These are phyloP conservation scores for Phyllotreta cruciferae DNA, from an alignment of 2,888 invertebrate genomes.

Conservation along the genomic window DNA sequence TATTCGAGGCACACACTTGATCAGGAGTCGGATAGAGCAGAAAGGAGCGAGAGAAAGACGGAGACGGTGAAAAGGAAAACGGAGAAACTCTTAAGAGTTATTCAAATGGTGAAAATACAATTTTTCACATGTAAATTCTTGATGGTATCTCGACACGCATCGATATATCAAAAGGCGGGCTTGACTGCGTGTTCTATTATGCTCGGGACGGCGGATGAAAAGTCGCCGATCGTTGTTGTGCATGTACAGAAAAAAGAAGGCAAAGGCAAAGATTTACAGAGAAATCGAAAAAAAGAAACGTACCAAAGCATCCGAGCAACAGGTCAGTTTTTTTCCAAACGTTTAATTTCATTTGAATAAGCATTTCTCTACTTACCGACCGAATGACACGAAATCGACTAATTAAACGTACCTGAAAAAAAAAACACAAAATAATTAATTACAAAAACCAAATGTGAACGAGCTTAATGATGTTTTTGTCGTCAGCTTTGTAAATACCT, in stretches of 20 bases:
- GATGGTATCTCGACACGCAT: conserved; percentile 41
- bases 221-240: conserved; percentile 26
- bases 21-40: conserved; percentile 24
- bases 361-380: too few species aligned
- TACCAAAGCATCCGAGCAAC: conserved; percentile 2
- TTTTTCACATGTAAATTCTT: conserved; percentile 46
- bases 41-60: conserved; percentile 22
- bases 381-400: too few species aligned
- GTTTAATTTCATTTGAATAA: too few species aligned
- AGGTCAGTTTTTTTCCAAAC: neutral
- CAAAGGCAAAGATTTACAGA: conserved; percentile 22
- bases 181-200: conserved; percentile 32
- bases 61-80: conserved; percentile 27
- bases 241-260: conserved; percentile 13
- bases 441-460: too few species aligned
- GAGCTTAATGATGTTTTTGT: too few species aligned
- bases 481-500: too few species aligned
- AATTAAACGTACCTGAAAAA: too few species aligned
- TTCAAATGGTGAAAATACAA: conserved; percentile 46
- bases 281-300: conserved; percentile 14
- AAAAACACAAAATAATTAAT: too few species aligned
- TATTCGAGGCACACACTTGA: conserved; percentile 41
- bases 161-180: conserved; percentile 38
- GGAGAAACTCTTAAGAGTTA: conserved; percentile 41
- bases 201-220: conserved; percentile 29